phyloP scores from a whole-genome alignment of 2,113 vertebrate species.

The Galeopterus variegatus region DNA sequence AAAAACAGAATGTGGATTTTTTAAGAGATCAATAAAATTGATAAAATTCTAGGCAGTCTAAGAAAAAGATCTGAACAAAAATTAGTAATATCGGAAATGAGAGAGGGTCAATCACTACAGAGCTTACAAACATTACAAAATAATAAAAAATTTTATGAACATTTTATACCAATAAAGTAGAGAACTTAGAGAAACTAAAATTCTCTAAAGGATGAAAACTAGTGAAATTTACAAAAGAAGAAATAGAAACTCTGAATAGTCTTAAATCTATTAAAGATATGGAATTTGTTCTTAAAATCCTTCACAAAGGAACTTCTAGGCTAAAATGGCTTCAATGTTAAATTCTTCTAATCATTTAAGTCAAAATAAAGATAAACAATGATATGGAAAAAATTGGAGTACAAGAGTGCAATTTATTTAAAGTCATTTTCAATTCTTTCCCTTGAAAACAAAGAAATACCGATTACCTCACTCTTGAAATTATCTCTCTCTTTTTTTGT shows the following conservation, averaged over 20 bases:
- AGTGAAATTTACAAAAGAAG: background rate
- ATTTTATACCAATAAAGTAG: background rate
- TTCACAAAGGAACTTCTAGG: background rate
- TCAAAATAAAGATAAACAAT: background rate
- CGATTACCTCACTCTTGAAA: background rate
- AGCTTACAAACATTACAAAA: background rate
- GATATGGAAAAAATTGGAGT: background rate
- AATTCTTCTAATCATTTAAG: background rate
- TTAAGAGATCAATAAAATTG: background rate
- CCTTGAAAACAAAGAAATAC: background rate
- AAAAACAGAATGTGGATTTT: background rate
- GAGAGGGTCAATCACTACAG: background rate
- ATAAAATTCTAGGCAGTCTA: background rate
- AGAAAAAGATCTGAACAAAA: background rate
- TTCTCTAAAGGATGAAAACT: background rate
- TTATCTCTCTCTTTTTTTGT: background rate
- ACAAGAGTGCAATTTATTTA: background rate
- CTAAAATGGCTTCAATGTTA: background rate
- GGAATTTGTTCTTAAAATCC: background rate
- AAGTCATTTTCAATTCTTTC: background rate
- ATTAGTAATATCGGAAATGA: background rate
- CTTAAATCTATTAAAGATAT: background rate
- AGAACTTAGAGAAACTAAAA: background rate
- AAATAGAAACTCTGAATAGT: background rate
- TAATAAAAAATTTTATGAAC: slow-evolving; percentile 8